phyloP scores from a whole-genome alignment of 2,888 invertebrate species.

The Eristalis arbustorum region DNA sequence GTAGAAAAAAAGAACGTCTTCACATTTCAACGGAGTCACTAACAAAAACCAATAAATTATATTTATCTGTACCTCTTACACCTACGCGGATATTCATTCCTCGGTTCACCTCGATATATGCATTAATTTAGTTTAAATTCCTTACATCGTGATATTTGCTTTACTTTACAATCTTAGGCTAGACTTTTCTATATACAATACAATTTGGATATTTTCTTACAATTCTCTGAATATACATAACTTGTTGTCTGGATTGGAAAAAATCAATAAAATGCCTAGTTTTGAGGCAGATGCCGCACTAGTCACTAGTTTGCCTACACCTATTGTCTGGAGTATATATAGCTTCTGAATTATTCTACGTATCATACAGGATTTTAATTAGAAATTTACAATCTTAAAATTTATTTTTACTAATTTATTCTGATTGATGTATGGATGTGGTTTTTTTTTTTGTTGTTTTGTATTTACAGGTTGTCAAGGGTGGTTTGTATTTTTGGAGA shows the following conservation, averaged over 20 bases:
- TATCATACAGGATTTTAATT: conserved; percentile 35
- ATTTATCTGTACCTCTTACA: conserved; percentile 3
- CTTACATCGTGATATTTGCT: conserved; percentile 29
- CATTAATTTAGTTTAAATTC: conserved; percentile 39
- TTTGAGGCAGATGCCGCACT: neutral
- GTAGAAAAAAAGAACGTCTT: conserved; percentile 30
- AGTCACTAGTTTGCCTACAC: conserved; percentile 12
- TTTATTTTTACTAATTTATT: conserved; percentile 11
- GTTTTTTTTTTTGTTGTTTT: conserved; percentile 31
- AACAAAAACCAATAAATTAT: conserved; percentile 56
- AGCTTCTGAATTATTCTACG: conserved; percentile 16
- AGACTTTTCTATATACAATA: neutral
- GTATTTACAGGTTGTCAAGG: conserved; percentile 8
- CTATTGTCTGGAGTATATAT: conserved; percentile 33
- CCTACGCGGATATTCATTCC: neutral
- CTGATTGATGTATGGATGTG: neutral
- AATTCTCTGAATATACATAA: neutral
- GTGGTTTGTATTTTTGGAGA: neutral
- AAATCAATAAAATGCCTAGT: neutral
- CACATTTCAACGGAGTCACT: conserved; percentile 40
- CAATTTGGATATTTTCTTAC: neutral
- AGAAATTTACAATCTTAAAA: conserved; percentile 42
- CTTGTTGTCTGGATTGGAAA: neutral
- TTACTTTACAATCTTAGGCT: conserved; percentile 47
- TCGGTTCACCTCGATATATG: neutral